phyloP scores from a whole-genome alignment of 92 coral and sea anemone species.

The Epizoanthus illoricatus region DNA sequence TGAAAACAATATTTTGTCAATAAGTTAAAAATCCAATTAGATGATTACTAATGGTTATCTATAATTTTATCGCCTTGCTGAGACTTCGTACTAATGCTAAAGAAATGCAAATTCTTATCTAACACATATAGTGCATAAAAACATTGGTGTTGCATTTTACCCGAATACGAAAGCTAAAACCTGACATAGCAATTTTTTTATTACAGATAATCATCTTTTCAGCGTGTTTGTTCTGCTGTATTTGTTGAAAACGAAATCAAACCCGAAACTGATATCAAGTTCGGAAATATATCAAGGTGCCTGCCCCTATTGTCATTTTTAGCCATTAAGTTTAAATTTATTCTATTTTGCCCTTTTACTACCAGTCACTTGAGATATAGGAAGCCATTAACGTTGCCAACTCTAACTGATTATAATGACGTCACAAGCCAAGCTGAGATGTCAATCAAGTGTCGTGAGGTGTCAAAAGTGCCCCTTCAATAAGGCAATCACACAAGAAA shows the following conservation, averaged over 20 bases:
- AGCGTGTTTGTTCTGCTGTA: not conserved
- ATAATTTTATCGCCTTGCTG: not conserved
- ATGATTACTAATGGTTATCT: not conserved
- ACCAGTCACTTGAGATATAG: not conserved
- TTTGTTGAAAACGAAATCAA: not conserved
- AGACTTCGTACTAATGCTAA: not conserved
- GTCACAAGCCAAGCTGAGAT: not conserved
- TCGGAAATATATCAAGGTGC: not conserved
- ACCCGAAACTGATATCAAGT: not conserved
- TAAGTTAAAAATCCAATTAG: constrained; percentile 8
- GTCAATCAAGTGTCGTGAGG: constrained; percentile 12
- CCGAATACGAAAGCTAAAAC: too few species aligned
- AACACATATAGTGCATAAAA: too few species aligned
- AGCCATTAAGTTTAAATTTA: not conserved
- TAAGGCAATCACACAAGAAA: not conserved
- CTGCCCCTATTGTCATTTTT: not conserved
- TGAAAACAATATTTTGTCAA: constrained; percentile 16
- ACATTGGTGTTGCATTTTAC: too few species aligned
- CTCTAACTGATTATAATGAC: not conserved
- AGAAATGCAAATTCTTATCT: too few species aligned
- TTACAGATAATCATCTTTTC: not conserved
- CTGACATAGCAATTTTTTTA: not conserved
- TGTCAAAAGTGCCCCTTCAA: constrained; percentile 19
- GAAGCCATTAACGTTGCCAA: not conserved
- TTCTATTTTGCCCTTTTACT: not conserved